Conservation (phyloP, 2,113 vertebrate species). For the Erpornis zantholeuca region DNA sequence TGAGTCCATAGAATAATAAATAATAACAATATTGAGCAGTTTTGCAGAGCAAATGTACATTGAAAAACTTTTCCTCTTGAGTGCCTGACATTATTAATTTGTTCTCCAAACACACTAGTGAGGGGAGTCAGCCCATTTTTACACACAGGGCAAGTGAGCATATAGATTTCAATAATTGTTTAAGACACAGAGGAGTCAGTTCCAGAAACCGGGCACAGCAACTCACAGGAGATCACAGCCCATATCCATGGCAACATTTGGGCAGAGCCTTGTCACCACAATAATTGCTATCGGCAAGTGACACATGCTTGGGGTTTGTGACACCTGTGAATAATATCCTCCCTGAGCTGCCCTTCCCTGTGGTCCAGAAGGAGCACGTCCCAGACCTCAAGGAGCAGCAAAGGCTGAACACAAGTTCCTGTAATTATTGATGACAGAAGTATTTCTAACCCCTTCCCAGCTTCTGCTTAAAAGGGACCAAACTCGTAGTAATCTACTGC, state of each 20-base stretch:
- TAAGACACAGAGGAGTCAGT: background rate
- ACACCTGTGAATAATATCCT: background rate
- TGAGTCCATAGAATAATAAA: conserved; percentile 59
- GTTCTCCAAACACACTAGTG: background rate
- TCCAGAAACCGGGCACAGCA: background rate
- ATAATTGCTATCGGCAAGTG: background rate
- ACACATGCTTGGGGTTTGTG: background rate
- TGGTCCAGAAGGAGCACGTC: background rate
- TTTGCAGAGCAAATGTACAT: conserved; percentile 31
- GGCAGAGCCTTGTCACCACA: background rate
- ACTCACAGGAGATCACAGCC: background rate
- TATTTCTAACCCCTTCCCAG: background rate
- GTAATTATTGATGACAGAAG: background rate
- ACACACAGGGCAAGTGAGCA: background rate
- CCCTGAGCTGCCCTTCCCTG: background rate
- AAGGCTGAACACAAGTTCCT: background rate
- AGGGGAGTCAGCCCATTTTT: background rate
- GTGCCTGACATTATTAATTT: conserved; percentile 52
- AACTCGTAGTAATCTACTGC: background rate
- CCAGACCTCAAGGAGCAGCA: background rate
- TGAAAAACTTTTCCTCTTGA: conserved; percentile 52
- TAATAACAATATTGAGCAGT: conserved; percentile 61
- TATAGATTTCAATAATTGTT: conserved; percentile 6
- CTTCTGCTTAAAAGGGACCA: conserved; percentile 30
- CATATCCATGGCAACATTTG: background rate